These are phyloP conservation scores for Mobula birostris DNA, from an alignment of 2,113 vertebrate species.

Conservation along the genomic window DNA sequence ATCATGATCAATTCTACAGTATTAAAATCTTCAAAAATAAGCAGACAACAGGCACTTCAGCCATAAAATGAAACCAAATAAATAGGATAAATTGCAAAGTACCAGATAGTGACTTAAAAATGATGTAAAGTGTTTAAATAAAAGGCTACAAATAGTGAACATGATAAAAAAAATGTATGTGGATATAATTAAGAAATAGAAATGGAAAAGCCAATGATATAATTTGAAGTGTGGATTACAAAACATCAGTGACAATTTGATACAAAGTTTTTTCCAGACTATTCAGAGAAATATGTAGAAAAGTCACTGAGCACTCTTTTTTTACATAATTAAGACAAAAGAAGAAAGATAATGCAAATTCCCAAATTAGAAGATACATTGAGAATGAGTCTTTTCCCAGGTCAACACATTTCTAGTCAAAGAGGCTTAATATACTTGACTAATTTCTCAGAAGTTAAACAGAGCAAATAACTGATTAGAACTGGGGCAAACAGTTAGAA, in stretches of 20 bases:
- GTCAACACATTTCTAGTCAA: neutral
- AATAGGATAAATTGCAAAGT: neutral
- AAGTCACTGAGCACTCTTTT: neutral
- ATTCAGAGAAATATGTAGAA: neutral
- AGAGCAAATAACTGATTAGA: neutral
- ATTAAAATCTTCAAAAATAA: neutral
- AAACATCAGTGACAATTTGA: neutral
- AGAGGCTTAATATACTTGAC: neutral
- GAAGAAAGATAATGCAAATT: neutral
- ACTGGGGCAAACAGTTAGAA: neutral
- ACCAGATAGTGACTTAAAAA: neutral
- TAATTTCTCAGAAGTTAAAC: neutral
- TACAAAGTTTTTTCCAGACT: neutral
- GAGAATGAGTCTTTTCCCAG: neutral
- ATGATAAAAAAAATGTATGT: neutral
- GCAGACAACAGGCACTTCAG: neutral
- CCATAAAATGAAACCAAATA: neutral
- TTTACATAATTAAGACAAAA: neutral
- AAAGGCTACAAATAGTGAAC: neutral
- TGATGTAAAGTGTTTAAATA: neutral
- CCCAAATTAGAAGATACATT: neutral
- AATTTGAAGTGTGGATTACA: neutral
- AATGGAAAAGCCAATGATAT: neutral
- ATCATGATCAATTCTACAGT: neutral
- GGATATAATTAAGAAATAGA: conserved; percentile 15